Conservation (phyloP, 2,888 invertebrate species). For the Tetanocera ferruginea region DNA sequence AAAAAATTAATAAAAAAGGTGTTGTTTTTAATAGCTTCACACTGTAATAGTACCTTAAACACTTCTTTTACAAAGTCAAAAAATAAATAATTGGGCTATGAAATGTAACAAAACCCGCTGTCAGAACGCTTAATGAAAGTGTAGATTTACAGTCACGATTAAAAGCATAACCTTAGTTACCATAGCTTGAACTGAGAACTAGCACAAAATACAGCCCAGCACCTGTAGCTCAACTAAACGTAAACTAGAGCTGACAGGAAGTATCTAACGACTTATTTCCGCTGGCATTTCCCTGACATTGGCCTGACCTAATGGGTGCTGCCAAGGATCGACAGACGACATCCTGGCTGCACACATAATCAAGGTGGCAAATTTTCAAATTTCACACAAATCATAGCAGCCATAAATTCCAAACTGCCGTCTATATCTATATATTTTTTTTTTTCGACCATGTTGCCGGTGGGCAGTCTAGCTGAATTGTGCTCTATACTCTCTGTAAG, state of each 20-base stretch:
- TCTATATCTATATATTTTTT: slow-evolving; percentile 5
- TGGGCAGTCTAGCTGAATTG: neutral
- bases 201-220: neutral
- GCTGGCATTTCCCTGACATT: neutral
- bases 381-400: slow-evolving; percentile 31
- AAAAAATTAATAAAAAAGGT: too few species aligned
- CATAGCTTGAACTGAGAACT: neutral
- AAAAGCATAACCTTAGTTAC: neutral
- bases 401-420: slow-evolving; percentile 33
- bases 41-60: too few species aligned
- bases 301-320: slow-evolving; percentile 12
- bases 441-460: neutral
- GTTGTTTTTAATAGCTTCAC: too few species aligned
- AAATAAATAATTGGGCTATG: neutral
- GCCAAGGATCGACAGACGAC: neutral
- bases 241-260: slow-evolving; percentile 13
- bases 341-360: slow-evolving; percentile 11
- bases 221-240: slow-evolving; percentile 13
- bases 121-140: neutral
- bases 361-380: slow-evolving; percentile 21
- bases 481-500: neutral
- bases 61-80: neutral
- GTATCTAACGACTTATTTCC: slow-evolving; percentile 29
- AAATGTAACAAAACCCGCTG: neutral
- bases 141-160: neutral